Evolutionary conservation across 2,888 invertebrate species (phyloP).

Genomic region (Apotomis betuletana): DNA sequence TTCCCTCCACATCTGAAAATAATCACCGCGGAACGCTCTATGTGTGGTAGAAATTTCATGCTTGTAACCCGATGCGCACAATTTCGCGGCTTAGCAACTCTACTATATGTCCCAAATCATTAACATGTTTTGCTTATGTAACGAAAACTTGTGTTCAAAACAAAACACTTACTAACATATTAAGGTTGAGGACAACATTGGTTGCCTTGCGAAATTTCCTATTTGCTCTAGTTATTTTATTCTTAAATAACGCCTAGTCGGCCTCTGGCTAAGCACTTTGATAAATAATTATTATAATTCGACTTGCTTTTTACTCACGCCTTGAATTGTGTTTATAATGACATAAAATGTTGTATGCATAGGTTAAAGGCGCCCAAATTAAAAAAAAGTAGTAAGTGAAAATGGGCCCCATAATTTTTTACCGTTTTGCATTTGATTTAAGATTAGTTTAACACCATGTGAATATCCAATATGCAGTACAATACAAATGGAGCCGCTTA

Average conservation of each 20-base stretch:
- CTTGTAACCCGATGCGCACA: no score
- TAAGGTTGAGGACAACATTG: slow-evolving; percentile 65
- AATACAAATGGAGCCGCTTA: slow-evolving; percentile 5
- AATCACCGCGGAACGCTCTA: no score
- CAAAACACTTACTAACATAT: slow-evolving; percentile 51
- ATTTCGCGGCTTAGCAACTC: no score
- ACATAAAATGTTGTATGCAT: background rate
- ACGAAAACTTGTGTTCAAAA: slow-evolving; percentile 33
- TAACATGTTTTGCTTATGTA: background rate
- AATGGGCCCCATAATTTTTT: background rate
- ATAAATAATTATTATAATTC: slow-evolving; percentile 62
- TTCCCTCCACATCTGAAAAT: no score
- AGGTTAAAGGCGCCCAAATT: background rate
- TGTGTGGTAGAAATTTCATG: no score
- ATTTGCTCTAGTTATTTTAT: slow-evolving; percentile 50
- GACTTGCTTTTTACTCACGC: slow-evolving; percentile 49
- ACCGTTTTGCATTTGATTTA: background rate
- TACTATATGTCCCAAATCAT: background rate
- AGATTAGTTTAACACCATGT: background rate
- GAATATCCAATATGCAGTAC: background rate
- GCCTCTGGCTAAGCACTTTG: slow-evolving; percentile 54
- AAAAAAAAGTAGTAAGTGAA: background rate
- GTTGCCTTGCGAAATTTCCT: slow-evolving; percentile 52
- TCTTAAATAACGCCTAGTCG: slow-evolving; percentile 54
- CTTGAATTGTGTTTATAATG: slow-evolving; percentile 17